phyloP scores from a whole-genome alignment of 2,797 vertebrate species.

The Arremon brunneinucha region DNA sequence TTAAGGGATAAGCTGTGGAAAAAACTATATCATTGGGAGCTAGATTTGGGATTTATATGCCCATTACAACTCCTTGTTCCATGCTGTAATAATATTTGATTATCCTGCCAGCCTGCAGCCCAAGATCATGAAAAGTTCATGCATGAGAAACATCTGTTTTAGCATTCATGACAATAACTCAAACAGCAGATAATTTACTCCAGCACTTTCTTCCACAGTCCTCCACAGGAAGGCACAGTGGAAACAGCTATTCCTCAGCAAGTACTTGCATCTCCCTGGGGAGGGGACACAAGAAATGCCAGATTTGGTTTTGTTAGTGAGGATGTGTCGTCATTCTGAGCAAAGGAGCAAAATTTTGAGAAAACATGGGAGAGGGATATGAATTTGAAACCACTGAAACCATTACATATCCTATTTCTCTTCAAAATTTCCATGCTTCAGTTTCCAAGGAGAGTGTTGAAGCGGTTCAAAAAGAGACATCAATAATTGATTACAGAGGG shows the following conservation, averaged over 20 bases:
- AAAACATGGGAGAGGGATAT: neutral
- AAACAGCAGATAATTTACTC: conserved; percentile 10
- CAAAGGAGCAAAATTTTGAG: neutral
- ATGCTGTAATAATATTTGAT: conserved; percentile 8
- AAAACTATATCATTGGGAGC: neutral
- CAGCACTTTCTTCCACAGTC: neutral
- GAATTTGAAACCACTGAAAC: neutral
- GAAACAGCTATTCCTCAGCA: neutral
- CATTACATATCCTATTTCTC: neutral
- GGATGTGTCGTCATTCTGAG: neutral
- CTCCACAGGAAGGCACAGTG: neutral
- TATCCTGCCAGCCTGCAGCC: neutral
- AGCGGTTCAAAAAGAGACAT: neutral
- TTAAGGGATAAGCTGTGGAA: conserved; percentile 49
- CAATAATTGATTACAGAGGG: neutral
- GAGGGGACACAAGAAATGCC: neutral
- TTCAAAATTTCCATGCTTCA: neutral
- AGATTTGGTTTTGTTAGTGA: neutral
- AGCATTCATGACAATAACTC: conserved; percentile 36
- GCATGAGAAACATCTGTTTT: conserved; percentile 31
- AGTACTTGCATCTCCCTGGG: neutral
- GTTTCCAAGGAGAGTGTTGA: neutral
- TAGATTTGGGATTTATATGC: neutral
- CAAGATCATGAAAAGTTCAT: conserved; percentile 49
- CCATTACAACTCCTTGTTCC: conserved; percentile 4